Conservation (phyloP, 2,113 vertebrate genomes). For the Myotis lucifugus region DNA sequence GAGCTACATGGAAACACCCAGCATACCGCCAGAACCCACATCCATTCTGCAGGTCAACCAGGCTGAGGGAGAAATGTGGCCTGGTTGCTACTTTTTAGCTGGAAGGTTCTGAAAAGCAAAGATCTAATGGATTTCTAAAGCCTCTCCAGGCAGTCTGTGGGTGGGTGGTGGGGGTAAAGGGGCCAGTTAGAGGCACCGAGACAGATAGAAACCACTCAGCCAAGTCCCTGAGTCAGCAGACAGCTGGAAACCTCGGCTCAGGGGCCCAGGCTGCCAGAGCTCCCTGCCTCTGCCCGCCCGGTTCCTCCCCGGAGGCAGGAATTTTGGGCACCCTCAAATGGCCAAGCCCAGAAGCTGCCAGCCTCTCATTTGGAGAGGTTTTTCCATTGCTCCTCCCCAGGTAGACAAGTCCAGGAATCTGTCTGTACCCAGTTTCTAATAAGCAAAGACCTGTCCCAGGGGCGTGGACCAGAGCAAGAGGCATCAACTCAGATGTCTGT, state of each 20-base stretch:
- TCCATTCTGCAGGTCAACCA: background rate
- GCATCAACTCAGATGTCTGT: background rate
- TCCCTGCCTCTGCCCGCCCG: background rate
- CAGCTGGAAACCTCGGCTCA: background rate
- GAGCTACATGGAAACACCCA: background rate
- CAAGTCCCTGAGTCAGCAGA: conserved; percentile 49
- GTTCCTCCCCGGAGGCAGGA: background rate
- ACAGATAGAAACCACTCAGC: conserved; percentile 8
- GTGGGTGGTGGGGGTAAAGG: background rate
- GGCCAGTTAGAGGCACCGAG: background rate
- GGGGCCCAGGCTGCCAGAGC: background rate
- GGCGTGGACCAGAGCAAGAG: background rate
- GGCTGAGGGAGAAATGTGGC: background rate
- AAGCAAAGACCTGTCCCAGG: background rate
- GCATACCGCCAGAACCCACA: background rate
- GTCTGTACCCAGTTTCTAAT: background rate
- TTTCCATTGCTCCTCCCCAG: background rate
- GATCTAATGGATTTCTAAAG: background rate
- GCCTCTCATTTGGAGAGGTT: background rate
- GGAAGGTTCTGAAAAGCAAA: background rate
- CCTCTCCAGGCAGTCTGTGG: background rate
- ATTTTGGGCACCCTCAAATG: background rate
- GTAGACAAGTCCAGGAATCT: background rate
- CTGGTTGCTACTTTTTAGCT: background rate
- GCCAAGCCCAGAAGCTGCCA: background rate